Conservation (phyloP, 37 sponge, comb jelly and placozoan species). For the Diacarnus erythraeanus region DNA sequence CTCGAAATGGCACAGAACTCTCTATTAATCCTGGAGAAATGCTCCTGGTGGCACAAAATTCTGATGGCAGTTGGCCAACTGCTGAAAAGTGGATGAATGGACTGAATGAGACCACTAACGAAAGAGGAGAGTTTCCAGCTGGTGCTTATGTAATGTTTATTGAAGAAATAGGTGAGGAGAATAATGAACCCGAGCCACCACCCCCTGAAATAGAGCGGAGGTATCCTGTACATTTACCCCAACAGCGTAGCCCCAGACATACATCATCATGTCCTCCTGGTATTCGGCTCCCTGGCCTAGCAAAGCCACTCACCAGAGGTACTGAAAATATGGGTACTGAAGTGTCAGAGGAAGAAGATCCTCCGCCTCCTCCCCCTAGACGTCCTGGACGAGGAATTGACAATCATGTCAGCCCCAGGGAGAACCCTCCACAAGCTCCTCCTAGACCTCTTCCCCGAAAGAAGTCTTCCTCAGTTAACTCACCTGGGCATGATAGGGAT, state of each 20-base stretch:
- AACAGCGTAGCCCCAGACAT: neutral
- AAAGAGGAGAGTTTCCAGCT: slow-evolving; percentile 73
- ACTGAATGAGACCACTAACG: slow-evolving; percentile 41
- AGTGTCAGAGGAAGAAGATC: slow-evolving; percentile 1
- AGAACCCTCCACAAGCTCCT: neutral
- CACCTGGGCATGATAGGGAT: neutral
- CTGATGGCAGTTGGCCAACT: slow-evolving; percentile 62
- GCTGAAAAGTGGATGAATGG: slow-evolving; percentile 63
- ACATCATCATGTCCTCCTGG: neutral
- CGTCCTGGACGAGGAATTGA: neutral
- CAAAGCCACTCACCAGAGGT: neutral
- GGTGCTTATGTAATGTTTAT: slow-evolving; percentile 61
- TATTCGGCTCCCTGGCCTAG: neutral
- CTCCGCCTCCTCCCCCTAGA: slow-evolving; percentile 68
- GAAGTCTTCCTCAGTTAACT: neutral
- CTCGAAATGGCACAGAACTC: slow-evolving; percentile 53
- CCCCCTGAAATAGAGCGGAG: neutral
- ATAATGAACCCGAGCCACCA: neutral
- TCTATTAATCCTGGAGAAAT: slow-evolving; percentile 49
- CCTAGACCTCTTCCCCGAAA: neutral
- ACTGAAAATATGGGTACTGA: neutral
- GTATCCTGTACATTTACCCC: neutral
- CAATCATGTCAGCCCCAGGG: neutral
- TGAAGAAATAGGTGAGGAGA: slow-evolving; percentile 21
- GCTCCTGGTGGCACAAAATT: slow-evolving; percentile 27